phyloP scores from a whole-genome alignment of 2,888 invertebrate species.

The Cataglyphis altisquamis region DNA sequence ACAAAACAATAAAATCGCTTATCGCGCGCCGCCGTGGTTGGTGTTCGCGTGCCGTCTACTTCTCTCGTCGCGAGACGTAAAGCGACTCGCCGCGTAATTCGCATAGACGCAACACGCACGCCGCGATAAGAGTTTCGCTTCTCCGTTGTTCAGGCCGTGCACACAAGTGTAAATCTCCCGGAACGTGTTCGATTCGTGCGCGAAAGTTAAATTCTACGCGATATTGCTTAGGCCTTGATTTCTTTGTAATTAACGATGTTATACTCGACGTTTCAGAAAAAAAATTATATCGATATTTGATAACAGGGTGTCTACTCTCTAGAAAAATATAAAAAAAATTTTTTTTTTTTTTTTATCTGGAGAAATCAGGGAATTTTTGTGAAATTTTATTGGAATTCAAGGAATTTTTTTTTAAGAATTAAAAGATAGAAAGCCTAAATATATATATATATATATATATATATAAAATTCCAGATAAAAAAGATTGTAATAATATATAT shows the following conservation, averaged over 20 bases:
- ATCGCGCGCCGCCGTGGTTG: constrained; percentile 47
- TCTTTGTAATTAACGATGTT: background rate
- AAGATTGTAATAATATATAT: too few species aligned
- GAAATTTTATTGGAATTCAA: too few species aligned
- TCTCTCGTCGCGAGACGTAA: constrained; percentile 28
- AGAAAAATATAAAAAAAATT: too few species aligned
- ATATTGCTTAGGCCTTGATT: background rate
- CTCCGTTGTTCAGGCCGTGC: background rate
- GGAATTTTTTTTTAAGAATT: too few species aligned
- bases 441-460: too few species aligned
- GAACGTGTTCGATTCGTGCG: constrained; percentile 27
- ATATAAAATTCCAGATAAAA: too few species aligned
- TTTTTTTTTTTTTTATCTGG: too few species aligned
- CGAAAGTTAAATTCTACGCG: constrained; percentile 44
- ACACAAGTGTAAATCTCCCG: constrained; percentile 30
- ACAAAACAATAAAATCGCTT: constrained; percentile 68
- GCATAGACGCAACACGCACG: constrained; percentile 51
- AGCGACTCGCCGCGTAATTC: constrained; percentile 53
- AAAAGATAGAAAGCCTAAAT: too few species aligned
- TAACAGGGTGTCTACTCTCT: too few species aligned
- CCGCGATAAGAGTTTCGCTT: constrained; percentile 47
- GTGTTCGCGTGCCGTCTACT: constrained; percentile 53
- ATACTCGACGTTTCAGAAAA: background rate
- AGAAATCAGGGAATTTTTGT: too few species aligned
- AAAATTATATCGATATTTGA: background rate